Percentiles rank a stretch among this genome's conserved stretches.
phyloP scores from a whole-genome alignment of 2,888 invertebrate species.

The Leptodirus hochenwartii region DNA sequence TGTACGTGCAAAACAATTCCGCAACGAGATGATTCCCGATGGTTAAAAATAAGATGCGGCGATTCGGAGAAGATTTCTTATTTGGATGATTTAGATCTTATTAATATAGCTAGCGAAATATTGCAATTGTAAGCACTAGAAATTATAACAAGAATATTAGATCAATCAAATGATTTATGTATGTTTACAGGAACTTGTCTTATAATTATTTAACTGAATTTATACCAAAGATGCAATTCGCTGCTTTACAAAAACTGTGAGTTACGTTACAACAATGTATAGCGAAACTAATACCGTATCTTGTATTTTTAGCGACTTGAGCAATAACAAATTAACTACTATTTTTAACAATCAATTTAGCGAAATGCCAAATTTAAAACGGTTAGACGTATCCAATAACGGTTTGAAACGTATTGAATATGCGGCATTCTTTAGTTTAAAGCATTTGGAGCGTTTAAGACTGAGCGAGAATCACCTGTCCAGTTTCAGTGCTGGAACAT shows the following conservation, averaged over 20 bases:
- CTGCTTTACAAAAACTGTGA: conserved; percentile 53
- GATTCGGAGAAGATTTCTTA: conserved; percentile 38
- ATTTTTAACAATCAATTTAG: conserved; percentile 60
- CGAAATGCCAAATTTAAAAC: conserved; percentile 49
- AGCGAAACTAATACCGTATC: conserved; percentile 3
- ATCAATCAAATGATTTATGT: conserved; percentile 12
- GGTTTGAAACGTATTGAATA: conserved; percentile 48
- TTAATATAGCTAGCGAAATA: conserved; percentile 38
- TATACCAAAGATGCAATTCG: conserved; percentile 42
- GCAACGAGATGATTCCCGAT: conserved; percentile 31
- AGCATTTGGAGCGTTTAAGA: conserved; percentile 48
- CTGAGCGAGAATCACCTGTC: conserved; percentile 55
- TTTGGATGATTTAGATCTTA: conserved; percentile 41
- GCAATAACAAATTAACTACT: conserved; percentile 54
- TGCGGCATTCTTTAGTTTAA: conserved; percentile 48
- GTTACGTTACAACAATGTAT: conserved; percentile 22
- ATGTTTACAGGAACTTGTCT: conserved; percentile 41
- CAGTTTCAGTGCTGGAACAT: conserved; percentile 49
- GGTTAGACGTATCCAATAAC: conserved; percentile 51
- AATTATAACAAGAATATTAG: conserved; percentile 4
- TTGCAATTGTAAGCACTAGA: conserved; percentile 42
- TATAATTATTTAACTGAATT: conserved; percentile 41
- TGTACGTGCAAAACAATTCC: conserved; percentile 35
- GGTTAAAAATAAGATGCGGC: conserved; percentile 42
- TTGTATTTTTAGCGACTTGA: conserved; percentile 48